A percentile compares a stretch with the other conserved stretches of the same genome.
Conservation (phyloP, 2,797 vertebrate genomes). For the Pangasius mekongensis region DNA sequence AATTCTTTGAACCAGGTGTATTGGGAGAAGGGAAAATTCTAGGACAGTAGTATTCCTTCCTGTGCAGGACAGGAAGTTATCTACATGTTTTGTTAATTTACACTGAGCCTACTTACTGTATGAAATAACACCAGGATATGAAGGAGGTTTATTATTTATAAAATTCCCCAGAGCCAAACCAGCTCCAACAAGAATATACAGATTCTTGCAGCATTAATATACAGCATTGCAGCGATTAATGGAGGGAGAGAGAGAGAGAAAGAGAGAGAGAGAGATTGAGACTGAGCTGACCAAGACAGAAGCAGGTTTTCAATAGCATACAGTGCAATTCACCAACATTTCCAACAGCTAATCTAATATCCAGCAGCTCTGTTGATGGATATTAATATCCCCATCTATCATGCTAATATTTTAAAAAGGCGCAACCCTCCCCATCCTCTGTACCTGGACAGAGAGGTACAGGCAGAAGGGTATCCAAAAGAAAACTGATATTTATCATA, state of each 20-base stretch:
- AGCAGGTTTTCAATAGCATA: background rate
- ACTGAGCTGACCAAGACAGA: background rate
- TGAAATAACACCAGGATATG: background rate
- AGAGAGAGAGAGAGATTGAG: background rate
- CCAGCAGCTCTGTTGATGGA: background rate
- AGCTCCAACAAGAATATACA: background rate
- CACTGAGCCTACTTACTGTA: background rate
- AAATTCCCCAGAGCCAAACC: background rate
- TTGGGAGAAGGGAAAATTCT: background rate
- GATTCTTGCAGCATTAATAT: background rate
- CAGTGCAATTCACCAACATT: background rate
- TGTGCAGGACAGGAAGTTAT: background rate
- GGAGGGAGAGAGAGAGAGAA: background rate
- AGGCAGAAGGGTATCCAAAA: background rate
- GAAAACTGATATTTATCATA: background rate
- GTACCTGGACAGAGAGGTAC: background rate
- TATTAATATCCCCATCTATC: conserved; percentile 1
- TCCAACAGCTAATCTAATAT: background rate
- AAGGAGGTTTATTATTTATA: background rate
- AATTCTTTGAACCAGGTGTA: background rate
- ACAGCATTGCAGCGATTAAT: background rate
- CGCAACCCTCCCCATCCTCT: background rate
- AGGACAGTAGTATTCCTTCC: no score
- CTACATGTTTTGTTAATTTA: background rate
- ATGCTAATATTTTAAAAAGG: conserved; percentile 8